Evolutionary conservation across 2,888 invertebrate species (phyloP).

Genomic region (Litoditis marina): DNA sequence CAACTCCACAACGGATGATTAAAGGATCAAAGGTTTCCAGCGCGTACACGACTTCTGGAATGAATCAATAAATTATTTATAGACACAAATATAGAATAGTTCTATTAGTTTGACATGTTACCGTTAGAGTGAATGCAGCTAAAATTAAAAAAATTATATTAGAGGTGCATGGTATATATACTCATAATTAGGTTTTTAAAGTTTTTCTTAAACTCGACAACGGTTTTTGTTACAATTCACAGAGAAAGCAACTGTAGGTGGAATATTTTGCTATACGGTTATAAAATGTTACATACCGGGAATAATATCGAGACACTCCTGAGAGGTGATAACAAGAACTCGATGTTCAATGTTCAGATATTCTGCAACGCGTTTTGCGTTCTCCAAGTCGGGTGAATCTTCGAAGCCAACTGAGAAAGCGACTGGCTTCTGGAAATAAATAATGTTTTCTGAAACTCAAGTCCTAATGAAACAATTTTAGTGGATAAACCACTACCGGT

Average conservation of each 20-base stretch:
- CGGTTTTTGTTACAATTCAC: slow-evolving; percentile 1
- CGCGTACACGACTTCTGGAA: slow-evolving; percentile 59
- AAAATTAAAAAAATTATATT: too few relatives aligned
- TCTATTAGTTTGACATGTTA: too few relatives aligned
- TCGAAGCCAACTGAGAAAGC: slow-evolving; percentile 61
- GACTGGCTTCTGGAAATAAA: slow-evolving; percentile 32
- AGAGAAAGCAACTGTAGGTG: too few relatives aligned
- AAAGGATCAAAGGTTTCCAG: slow-evolving; percentile 60
- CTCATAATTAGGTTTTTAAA: too few relatives aligned
- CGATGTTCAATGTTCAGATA: slow-evolving; percentile 57
- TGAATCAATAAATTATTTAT: not conserved
- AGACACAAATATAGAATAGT: too few relatives aligned
- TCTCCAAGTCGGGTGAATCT: slow-evolving; percentile 59
- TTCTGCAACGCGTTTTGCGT: slow-evolving; percentile 54
- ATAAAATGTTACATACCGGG: slow-evolving; percentile 36
- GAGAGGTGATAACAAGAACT: slow-evolving; percentile 58
- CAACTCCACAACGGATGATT: slow-evolving; percentile 59
- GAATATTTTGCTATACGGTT: too few relatives aligned
- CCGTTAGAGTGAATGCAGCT: too few relatives aligned
- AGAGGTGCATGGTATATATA: too few relatives aligned
- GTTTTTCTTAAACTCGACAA: not conserved
- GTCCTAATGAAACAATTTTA: too few relatives aligned
- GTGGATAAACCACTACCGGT: too few relatives aligned
- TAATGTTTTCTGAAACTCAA: too few relatives aligned
- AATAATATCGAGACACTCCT: slow-evolving; percentile 55